Conservation (phyloP, 53 echinoderm and acorn worm genomes). For the Crossaster papposus region DNA sequence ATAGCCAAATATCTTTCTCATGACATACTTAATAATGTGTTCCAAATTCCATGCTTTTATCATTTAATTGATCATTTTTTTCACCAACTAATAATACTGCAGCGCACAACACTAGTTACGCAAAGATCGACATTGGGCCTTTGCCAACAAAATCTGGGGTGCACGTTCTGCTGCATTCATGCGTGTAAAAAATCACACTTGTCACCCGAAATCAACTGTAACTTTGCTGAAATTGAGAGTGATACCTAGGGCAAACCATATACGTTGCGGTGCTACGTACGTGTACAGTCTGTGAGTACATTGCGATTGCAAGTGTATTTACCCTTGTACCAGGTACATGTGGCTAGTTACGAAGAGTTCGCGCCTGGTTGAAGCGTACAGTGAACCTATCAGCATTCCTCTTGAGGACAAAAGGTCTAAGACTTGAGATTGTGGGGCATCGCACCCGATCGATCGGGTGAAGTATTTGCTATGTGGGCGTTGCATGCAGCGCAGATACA, state of each 20-base stretch:
- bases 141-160: background rate
- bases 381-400: constrained; percentile 16
- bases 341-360: background rate
- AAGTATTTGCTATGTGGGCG: background rate
- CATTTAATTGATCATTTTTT: no score
- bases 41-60: no score
- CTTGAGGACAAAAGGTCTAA: constrained; percentile 1
- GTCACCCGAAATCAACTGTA: background rate
- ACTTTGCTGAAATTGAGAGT: background rate
- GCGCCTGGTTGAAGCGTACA: background rate
- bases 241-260: background rate
- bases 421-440: background rate
- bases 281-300: background rate
- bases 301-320: background rate
- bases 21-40: no score
- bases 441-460: background rate
- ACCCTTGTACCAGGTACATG: background rate
- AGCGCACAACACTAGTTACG: no score
- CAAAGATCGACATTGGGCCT: no score
- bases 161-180: background rate
- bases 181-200: background rate
- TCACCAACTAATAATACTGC: no score
- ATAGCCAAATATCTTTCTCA: no score
- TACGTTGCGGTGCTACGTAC: background rate
- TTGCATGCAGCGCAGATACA: no score